Conservation (phyloP, 2,797 vertebrate species). For the Gastrophryne carolinensis region DNA sequence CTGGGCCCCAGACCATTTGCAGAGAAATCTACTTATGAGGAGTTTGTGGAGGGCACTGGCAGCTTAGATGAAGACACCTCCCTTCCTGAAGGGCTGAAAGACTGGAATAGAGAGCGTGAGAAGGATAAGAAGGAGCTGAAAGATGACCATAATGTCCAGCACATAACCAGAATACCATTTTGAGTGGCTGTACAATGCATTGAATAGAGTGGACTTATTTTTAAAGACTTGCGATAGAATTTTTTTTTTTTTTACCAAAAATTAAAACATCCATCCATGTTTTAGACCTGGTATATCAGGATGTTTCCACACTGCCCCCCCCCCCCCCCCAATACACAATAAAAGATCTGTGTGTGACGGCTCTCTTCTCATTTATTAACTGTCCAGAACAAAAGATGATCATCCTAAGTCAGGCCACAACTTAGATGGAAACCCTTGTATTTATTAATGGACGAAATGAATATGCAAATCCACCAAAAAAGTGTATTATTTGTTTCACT, state of each 20-base stretch:
- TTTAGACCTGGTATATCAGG: background rate
- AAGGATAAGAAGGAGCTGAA: constrained; percentile 76
- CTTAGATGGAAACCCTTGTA: too few relatives aligned
- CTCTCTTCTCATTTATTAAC: background rate
- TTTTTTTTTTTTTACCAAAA: constrained; percentile 6
- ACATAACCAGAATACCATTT: constrained; percentile 79
- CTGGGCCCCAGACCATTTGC: constrained; percentile 86
- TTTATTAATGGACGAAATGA: too few relatives aligned
- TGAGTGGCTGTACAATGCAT: constrained; percentile 57
- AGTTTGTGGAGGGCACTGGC: constrained; percentile 94
- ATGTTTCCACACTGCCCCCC: background rate
- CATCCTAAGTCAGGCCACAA: too few relatives aligned
- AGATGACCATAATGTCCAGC: constrained; percentile 77
- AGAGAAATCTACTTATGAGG: constrained; percentile 94
- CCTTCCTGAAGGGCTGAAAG: constrained; percentile 89
- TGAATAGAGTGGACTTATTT: background rate
- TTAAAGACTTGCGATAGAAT: background rate
- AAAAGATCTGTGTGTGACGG: background rate
- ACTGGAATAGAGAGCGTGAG: constrained; percentile 89
- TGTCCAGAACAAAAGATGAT: too few relatives aligned
- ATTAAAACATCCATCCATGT: background rate
- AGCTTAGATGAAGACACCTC: constrained; percentile 90
- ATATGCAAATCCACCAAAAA: too few relatives aligned
- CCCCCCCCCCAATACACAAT: too few relatives aligned
- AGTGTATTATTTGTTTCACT: too few relatives aligned